These are phyloP conservation scores for Poecilia latipinna DNA, from an alignment of 2,113 vertebrate species.

Conservation along the genomic window DNA sequence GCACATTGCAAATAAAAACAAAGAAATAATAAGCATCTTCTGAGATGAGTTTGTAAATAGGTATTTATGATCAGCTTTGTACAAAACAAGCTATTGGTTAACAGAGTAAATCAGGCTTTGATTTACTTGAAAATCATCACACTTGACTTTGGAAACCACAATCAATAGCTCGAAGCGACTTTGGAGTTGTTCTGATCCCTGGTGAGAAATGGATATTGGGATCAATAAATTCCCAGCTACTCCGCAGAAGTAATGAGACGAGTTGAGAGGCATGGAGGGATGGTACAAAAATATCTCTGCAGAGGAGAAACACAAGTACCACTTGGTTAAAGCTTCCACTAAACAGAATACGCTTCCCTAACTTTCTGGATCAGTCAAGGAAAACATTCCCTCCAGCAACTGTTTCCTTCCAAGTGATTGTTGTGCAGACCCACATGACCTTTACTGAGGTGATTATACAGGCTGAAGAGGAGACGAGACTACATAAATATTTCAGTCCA, in stretches of 20 bases:
- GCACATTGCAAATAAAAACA: no score
- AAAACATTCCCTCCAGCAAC: constrained; percentile 11
- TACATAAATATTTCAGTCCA: constrained; percentile 53
- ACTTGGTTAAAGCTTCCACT: constrained; percentile 5
- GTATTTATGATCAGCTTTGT: background rate
- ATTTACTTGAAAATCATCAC: constrained; percentile 64
- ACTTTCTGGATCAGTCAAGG: background rate
- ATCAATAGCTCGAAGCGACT: constrained; percentile 76
- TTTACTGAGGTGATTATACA: constrained; percentile 1
- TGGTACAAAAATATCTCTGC: constrained; percentile 6
- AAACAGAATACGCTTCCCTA: constrained; percentile 15
- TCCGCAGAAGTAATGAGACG: constrained; percentile 45
- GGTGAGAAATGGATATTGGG: constrained; percentile 74
- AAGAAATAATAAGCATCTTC: no score
- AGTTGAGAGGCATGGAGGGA: constrained; percentile 17
- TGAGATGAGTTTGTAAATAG: no score
- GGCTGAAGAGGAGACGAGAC: constrained; percentile 25
- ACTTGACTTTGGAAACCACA: constrained; percentile 64
- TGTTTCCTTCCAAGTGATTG: constrained; percentile 5
- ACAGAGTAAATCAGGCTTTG: background rate
- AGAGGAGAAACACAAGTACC: constrained; percentile 2
- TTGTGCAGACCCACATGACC: background rate
- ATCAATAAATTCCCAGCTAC: constrained; percentile 73
- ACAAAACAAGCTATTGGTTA: background rate
- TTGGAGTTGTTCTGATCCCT: constrained; percentile 69